Conservation (phyloP, 1,140 invertebrate genomes). For the Anoplolepis gracilipes region DNA sequence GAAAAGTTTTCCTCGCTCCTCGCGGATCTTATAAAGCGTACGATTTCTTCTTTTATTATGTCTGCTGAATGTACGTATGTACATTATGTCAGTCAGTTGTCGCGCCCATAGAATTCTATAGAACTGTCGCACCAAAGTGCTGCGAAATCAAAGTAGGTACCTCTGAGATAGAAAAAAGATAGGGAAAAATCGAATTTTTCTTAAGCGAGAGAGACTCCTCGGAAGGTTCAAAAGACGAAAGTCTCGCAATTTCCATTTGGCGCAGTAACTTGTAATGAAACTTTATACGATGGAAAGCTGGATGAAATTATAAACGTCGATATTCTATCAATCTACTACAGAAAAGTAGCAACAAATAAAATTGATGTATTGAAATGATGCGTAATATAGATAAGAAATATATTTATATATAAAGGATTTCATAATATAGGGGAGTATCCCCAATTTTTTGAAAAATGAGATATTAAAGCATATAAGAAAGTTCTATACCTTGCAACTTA, state of each 20-base stretch:
- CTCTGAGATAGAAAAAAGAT: not conserved
- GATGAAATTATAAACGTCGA: not conserved
- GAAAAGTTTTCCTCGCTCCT: not conserved
- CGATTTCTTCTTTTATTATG: constrained; percentile 27
- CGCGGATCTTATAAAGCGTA: not conserved
- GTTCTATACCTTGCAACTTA: too few species aligned
- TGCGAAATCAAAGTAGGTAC: constrained; percentile 23
- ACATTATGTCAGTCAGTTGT: constrained; percentile 31
- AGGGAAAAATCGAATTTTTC: constrained; percentile 35
- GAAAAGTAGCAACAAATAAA: not conserved
- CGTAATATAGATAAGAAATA: not conserved
- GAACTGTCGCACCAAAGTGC: not conserved
- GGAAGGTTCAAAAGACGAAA: constrained; percentile 8
- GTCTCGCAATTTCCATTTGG: not conserved
- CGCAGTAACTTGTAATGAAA: not conserved
- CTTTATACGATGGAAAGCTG: not conserved
- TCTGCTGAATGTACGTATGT: not conserved
- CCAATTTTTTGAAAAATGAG: too few species aligned
- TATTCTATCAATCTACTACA: not conserved
- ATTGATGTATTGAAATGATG: not conserved
- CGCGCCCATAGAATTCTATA: constrained; percentile 8
- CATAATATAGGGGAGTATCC: too few species aligned
- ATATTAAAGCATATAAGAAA: too few species aligned
- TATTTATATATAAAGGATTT: not conserved
- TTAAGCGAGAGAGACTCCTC: not conserved